Conservation (phyloP, 2,888 invertebrate genomes). For the Agonopterix heracliana region DNA sequence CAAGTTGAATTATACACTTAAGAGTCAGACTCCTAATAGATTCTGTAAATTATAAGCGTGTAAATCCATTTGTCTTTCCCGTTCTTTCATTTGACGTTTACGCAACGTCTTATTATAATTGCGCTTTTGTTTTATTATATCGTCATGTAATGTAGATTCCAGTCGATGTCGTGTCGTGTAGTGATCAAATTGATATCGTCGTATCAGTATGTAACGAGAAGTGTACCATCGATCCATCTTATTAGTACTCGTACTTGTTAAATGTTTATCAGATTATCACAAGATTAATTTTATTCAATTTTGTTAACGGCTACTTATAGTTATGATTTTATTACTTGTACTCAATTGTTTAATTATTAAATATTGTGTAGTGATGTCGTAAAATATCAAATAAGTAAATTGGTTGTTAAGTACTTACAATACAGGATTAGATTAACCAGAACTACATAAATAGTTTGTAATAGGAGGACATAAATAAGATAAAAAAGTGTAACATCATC, state of each 20-base stretch:
- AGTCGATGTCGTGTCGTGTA: conserved; percentile 40
- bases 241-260: conserved; percentile 4
- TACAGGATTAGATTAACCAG: conserved; percentile 34
- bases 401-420: conserved; percentile 36
- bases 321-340: conserved; percentile 18
- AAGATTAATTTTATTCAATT: conserved; percentile 4
- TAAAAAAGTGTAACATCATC: too few species aligned
- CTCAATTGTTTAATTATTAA: conserved; percentile 16
- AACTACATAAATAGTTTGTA: conserved; percentile 24
- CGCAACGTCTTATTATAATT: conserved; percentile 34
- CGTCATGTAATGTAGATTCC: conserved; percentile 23
- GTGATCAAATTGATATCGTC: conserved; percentile 16
- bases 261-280: background rate
- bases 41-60: conserved; percentile 62
- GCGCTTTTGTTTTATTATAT: conserved; percentile 28
- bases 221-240: background rate
- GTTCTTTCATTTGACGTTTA: conserved; percentile 45
- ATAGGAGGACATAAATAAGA: conserved; percentile 1
- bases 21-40: conserved; percentile 57
- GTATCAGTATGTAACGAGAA: background rate
- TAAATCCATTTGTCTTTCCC: conserved; percentile 75
- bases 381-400: conserved; percentile 30
- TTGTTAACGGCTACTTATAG: conserved; percentile 16
- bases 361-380: conserved; percentile 16
- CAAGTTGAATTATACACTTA: conserved; percentile 44